These are phyloP conservation scores for Chondrilla cf. caribensis DNA, from an alignment of 37 sponge, comb jelly and placozoan species.

Conservation along the genomic window DNA sequence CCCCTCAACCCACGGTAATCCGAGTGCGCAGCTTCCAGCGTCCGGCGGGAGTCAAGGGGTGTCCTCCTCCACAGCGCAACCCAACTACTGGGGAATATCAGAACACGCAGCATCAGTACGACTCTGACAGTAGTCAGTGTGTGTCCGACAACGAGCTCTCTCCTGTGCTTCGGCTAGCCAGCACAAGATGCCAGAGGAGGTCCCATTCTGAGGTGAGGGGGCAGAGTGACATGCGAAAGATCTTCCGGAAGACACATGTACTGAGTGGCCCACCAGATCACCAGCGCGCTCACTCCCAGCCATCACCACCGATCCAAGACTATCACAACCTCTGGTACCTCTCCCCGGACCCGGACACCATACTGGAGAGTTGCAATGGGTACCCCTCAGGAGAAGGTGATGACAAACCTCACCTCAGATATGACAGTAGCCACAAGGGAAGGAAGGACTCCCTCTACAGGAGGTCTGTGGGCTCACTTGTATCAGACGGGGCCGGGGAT, in stretches of 20 bases:
- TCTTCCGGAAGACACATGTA: neutral
- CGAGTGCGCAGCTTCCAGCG: neutral
- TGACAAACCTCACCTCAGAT: neutral
- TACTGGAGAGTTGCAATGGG: neutral
- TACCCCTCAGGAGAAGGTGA: neutral
- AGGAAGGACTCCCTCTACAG: neutral
- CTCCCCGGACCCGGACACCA: neutral
- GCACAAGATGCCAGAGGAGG: neutral
- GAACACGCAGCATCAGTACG: neutral
- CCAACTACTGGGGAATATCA: slow-evolving; percentile 19
- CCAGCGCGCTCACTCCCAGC: neutral
- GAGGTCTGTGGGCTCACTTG: neutral
- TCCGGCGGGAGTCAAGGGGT: neutral
- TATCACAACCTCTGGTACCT: slow-evolving; percentile 16
- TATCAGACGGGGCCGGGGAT: neutral
- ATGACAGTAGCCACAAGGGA: neutral
- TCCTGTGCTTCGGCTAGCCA: neutral
- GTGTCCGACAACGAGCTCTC: neutral
- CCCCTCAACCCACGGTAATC: neutral
- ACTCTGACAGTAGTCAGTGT: neutral
- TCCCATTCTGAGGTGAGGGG: neutral
- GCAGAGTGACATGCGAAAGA: neutral
- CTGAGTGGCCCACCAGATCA: neutral
- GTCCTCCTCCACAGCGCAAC: neutral
- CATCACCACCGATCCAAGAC: neutral